These are phyloP conservation scores for Garrulus glandarius DNA, from an alignment of 2,797 vertebrate species.

Conservation along the genomic window DNA sequence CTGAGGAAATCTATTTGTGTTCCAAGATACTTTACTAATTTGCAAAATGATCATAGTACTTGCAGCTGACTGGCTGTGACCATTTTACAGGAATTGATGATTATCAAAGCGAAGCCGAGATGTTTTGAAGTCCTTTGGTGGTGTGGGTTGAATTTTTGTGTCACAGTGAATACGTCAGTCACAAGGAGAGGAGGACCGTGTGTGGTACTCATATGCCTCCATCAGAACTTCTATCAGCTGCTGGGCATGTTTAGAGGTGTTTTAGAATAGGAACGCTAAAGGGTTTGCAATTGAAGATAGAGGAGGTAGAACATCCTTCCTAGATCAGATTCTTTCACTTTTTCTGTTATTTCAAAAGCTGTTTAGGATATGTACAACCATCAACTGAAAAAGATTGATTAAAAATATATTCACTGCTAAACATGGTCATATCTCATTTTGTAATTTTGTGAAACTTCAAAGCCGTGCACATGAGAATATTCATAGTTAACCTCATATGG, in stretches of 20 bases:
- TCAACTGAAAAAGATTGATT: not conserved
- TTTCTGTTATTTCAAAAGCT: not conserved
- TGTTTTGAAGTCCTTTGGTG: not conserved
- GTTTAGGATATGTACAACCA: not conserved
- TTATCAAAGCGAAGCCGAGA: not conserved
- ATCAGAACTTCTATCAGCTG: rapidly evolving
- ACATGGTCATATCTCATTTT: not conserved
- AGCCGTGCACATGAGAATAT: not conserved
- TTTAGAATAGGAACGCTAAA: not conserved
- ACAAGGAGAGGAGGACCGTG: not conserved
- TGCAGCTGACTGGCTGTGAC: not conserved
- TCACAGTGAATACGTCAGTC: not conserved
- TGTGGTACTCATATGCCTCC: rapidly evolving
- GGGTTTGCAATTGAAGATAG: not conserved
- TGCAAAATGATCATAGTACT: not conserved
- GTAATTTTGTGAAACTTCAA: not conserved
- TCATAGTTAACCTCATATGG: not conserved
- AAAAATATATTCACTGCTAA: not conserved
- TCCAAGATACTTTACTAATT: not conserved
- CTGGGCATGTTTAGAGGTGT: not conserved
- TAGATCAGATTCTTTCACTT: not conserved
- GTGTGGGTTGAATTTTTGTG: not conserved
- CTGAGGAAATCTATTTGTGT: not conserved
- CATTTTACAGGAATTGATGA: not conserved
- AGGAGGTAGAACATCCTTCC: not conserved